Conservation (phyloP, 2,888 invertebrate genomes). For the Oligia strigilis region DNA sequence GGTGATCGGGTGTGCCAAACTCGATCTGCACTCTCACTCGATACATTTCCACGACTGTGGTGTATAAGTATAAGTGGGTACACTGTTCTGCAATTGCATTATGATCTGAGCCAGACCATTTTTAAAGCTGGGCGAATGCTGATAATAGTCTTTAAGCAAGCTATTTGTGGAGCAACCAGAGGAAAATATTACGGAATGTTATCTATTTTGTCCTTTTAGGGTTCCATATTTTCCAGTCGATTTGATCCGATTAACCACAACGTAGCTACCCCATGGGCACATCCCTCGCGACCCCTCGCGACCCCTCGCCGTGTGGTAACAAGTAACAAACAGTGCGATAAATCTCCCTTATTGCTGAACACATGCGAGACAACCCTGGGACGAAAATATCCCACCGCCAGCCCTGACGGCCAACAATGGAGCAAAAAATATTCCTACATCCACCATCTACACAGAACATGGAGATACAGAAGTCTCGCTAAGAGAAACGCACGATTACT, state of each 20-base stretch:
- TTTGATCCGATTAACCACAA: slow-evolving; percentile 17
- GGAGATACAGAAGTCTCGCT: slow-evolving; percentile 35
- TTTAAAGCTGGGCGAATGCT: not conserved
- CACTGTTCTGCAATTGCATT: not conserved
- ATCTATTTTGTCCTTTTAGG: not conserved
- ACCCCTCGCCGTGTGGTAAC: slow-evolving; percentile 40
- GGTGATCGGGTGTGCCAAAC: not conserved
- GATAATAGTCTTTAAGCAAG: not conserved
- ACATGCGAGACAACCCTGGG: slow-evolving; percentile 65
- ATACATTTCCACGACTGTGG: not conserved
- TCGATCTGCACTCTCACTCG: slow-evolving; percentile 3
- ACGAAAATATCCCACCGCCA: slow-evolving; percentile 69
- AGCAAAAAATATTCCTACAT: slow-evolving; percentile 59
- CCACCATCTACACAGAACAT: slow-evolving; percentile 9
- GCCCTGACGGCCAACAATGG: slow-evolving; percentile 56
- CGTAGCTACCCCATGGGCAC: not conserved
- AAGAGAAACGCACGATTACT: not conserved
- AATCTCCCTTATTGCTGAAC: slow-evolving; percentile 75
- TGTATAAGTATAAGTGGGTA: not conserved
- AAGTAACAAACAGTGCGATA: slow-evolving; percentile 77
- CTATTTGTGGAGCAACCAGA: not conserved
- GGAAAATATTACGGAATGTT: not conserved
- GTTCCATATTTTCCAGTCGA: slow-evolving; percentile 17
- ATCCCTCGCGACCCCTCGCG: slow-evolving; percentile 20
- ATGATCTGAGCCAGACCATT: not conserved